Conservation (phyloP, 2,113 vertebrate species). For the Etia nguti region DNA sequence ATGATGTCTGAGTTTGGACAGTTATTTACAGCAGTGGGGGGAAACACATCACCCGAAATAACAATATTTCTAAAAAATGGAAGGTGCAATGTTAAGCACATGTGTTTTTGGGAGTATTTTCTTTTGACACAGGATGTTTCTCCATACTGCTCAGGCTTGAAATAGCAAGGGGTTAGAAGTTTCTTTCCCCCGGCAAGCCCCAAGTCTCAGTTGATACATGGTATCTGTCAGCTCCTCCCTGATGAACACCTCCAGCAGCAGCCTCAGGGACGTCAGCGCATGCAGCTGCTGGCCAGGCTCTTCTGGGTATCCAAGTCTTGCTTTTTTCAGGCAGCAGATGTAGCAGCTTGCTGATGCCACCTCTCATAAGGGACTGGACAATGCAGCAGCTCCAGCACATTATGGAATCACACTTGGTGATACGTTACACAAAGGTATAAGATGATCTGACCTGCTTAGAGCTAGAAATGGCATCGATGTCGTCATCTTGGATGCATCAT, state of each 20-base stretch:
- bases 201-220: slow-evolving; percentile 33
- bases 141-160: slow-evolving; percentile 8
- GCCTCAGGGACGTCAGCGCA: slow-evolving; percentile 35
- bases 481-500: too few species aligned
- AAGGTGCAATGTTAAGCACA: not conserved
- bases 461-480: not conserved
- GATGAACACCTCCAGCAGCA: slow-evolving; percentile 45
- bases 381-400: not conserved
- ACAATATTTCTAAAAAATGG: not conserved
- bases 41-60: not conserved
- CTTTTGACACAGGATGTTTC: not conserved
- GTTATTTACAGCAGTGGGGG: not conserved
- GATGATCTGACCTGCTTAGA: not conserved
- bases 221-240: slow-evolving; percentile 49
- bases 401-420: not conserved
- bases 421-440: not conserved
- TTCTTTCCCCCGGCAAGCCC: slow-evolving; percentile 12
- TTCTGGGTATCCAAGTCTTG: slow-evolving; percentile 14
- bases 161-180: slow-evolving; percentile 11
- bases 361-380: slow-evolving; percentile 24
- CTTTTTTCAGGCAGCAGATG: slow-evolving; percentile 26
- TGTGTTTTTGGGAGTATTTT: slow-evolving; percentile 3
- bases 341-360: slow-evolving; percentile 46
- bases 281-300: slow-evolving; percentile 44
- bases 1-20: not conserved